Evolutionary conservation across 2,797 vertebrate genomes (phyloP), one percentile per base, ranked within the genome.

Genomic region (Peromyscus aztecus): DNA sequence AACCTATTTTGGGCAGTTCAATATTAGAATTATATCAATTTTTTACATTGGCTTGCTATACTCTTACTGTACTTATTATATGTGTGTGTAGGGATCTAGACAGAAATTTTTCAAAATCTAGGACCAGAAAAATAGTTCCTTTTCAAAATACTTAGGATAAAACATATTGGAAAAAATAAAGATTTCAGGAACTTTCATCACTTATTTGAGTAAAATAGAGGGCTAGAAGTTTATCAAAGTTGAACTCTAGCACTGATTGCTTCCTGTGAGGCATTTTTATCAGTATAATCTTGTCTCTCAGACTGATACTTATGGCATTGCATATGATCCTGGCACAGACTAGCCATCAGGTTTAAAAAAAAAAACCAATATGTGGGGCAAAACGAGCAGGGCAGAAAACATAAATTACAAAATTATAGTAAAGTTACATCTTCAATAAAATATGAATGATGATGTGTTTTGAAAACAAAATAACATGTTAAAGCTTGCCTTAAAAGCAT

Each of bases 401-500:
- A 31, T 89, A 93, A 88, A 93, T 91, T 37, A 67, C 0, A 85
- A 10, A 16, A 86, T 85, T 55, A 84, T 65, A 89, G 88, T 87
- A 85, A 34, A 90, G 61, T 16, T 49, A 92, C 40, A 82, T 84
- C 77, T 84, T 89, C 29, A 21, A 34, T 82, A n/a, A 95, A 69
- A 90, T 96, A 29, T 21, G 90, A 96, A 81, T 59, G 31, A 34
- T 61, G 24, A 57, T 73, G 5, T 29, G 10, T 57, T 93, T 91
- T 90, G 14, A 67, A 90, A 97, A 61, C 23, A 71, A 85, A 93
- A 85, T 61, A 67, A 24, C 16, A 89, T 4, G 13, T 11, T 83
- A 81, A 90, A 71, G 46, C 69, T 91, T 19, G 78, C 75, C 14
- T 86, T 65, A 63, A 95, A 96, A 93, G 49, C 1, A 63, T n/a